Percentiles rank a stretch among this genome's conserved stretches.
Conservation (phyloP, 1,140 invertebrate genomes). For the Drosophila leontia region DNA sequence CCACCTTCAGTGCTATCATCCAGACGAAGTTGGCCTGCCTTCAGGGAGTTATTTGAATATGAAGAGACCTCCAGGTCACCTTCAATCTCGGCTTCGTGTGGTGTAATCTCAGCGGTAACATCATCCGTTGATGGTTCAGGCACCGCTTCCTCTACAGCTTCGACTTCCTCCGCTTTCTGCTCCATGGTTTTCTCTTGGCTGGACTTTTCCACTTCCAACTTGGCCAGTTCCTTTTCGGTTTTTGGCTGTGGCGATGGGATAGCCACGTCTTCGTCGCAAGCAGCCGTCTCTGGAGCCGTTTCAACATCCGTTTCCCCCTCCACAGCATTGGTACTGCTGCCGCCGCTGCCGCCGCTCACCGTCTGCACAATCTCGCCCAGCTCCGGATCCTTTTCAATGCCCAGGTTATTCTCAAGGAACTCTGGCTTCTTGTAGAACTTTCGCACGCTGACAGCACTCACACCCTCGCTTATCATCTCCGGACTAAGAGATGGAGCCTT, state of each 20-base stretch:
- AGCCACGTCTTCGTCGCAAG: background rate
- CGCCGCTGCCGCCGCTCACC: slow-evolving; percentile 48
- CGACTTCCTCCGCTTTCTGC: slow-evolving; percentile 2
- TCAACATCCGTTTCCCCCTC: slow-evolving; percentile 1
- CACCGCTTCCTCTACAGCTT: background rate
- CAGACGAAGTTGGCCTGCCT: slow-evolving; percentile 43
- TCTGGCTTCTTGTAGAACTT: slow-evolving; percentile 84
- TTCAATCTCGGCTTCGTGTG: slow-evolving; percentile 20
- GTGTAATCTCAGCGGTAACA: background rate
- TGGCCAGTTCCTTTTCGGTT: background rate
- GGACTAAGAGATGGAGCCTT: slow-evolving; percentile 77
- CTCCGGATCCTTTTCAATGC: slow-evolving; percentile 84
- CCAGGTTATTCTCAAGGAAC: slow-evolving; percentile 84
- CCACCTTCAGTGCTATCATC: slow-evolving; percentile 52
- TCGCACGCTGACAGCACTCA: slow-evolving; percentile 79
- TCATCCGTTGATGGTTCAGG: background rate
- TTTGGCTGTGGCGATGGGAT: background rate
- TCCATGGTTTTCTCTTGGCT: background rate
- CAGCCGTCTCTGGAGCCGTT: background rate
- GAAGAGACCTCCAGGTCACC: slow-evolving; percentile 4
- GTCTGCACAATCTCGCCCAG: slow-evolving; percentile 83
- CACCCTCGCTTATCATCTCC: slow-evolving; percentile 78
- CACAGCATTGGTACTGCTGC: slow-evolving; percentile 21
- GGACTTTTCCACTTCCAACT: slow-evolving; percentile 21
- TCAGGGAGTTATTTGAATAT: slow-evolving; percentile 32